Base-by-base conservation (phyloP, 2,797 vertebrate species). In the Brotula barbata region DNA sequence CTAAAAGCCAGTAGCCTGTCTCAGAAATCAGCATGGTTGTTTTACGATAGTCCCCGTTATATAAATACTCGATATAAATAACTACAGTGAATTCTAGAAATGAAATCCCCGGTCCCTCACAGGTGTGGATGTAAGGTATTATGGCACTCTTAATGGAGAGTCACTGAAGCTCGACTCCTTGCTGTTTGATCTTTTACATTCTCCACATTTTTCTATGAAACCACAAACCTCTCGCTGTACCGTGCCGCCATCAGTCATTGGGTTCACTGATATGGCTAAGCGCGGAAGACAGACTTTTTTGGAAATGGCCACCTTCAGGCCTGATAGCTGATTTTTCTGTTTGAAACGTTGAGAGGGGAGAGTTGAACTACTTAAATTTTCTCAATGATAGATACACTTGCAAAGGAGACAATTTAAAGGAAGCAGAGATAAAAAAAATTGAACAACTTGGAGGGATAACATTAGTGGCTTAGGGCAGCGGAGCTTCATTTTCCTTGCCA, bases 301-400 rank as follows among this genome's bases (percentile, higher is more conserved):
- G 43, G 53, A 55, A 42, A 41, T 25, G 22, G 39, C 34, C 45
- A 39, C 13, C 13, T n/a, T 13, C 3, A 11, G 13, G 15, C 13
- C 13, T 5, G 37, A 39, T 39, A 12, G 13, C 46, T 31, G 36
- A 41, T 60, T 48, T 49, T 31, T 16, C 46, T 15, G 10, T 40
- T 25, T 41, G 11, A 23, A 20, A 31, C 21, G 12, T 39, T 12
- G 33, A n/a, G 34, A 46, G 22, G 49, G 54, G 20, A 40, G 54
- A 77, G 69, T 72, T 9, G 13, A 36, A 36, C 8, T 4, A 41
- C 63, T 59, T 58, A 66, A 68, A 58, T 75, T 75, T 56, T 49
- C 47, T 48, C 25, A 43, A 49, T 67, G 74, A 75, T 63, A 65
- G 68, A n/a, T 50, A 37, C 31, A 25, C 19, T 15, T 8, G 23